Percentiles rank a stretch among this genome's conserved stretches.
These are phyloP conservation scores for Argopecten irradians DNA, from an alignment of 1,140 invertebrate genomes.

Conservation along the genomic window DNA sequence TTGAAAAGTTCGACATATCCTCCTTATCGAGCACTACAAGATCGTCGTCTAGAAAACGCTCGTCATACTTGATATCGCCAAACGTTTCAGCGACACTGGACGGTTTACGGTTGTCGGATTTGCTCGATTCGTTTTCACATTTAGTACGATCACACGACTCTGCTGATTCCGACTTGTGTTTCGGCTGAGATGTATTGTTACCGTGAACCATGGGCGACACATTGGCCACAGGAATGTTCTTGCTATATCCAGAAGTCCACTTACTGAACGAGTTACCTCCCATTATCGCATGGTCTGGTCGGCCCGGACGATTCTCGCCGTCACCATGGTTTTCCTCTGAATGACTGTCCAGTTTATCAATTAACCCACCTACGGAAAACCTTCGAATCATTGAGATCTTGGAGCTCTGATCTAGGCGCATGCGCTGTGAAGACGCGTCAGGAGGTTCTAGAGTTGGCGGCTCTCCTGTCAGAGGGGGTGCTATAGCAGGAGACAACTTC, in stretches of 20 bases:
- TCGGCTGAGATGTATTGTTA: constrained; percentile 24
- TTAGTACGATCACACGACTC: neutral
- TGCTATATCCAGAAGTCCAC: constrained; percentile 34
- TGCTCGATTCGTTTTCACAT: neutral
- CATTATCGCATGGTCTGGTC: constrained; percentile 13
- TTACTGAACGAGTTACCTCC: neutral
- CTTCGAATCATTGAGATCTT: neutral
- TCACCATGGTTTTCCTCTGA: neutral
- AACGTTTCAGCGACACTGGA: constrained; percentile 5
- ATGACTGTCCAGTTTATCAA: neutral
- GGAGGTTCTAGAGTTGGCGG: constrained; percentile 62
- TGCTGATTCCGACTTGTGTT: neutral
- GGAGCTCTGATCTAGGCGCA: neutral
- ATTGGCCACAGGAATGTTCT: constrained; percentile 70
- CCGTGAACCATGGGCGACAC: constrained; percentile 68
- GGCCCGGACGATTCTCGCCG: neutral
- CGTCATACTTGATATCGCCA: neutral
- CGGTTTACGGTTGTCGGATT: neutral
- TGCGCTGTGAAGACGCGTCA: neutral
- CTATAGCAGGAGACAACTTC: constrained; percentile 54
- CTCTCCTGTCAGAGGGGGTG: constrained; percentile 57
- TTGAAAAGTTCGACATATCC: neutral
- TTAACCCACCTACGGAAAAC: neutral
- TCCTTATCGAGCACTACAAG: neutral
- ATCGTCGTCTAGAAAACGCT: neutral